phyloP scores from a whole-genome alignment of 2,888 invertebrate genomes.

The Idaea straminata region DNA sequence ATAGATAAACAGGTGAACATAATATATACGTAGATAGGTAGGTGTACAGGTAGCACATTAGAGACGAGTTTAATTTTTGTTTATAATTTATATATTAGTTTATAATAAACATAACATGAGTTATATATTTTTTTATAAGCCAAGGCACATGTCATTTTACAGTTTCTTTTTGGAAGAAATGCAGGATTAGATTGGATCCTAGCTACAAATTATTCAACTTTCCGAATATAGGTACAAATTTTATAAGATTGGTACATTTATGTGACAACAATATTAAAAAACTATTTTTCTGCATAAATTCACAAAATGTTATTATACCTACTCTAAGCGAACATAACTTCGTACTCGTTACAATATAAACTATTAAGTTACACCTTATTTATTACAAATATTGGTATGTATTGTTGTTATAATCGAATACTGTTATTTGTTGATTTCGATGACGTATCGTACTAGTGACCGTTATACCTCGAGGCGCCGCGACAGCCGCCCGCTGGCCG shows the following conservation, averaged over 20 bases:
- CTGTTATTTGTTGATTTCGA: slow-evolving; percentile 29
- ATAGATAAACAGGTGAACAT: too few relatives aligned
- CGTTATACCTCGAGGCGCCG: neutral
- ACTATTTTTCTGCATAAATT: slow-evolving; percentile 79
- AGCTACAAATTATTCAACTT: slow-evolving; percentile 79
- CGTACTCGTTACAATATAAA: slow-evolving; percentile 69
- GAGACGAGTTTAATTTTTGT: slow-evolving; percentile 45
- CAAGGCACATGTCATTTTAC: slow-evolving; percentile 76
- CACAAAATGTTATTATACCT: slow-evolving; percentile 73
- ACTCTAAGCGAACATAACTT: slow-evolving; percentile 77
- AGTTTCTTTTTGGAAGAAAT: slow-evolving; percentile 71
- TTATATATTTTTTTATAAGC: slow-evolving; percentile 69
- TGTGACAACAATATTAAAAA: slow-evolving; percentile 80
- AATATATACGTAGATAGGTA: neutral
- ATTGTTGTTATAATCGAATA: slow-evolving; percentile 41
- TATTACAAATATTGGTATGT: slow-evolving; percentile 63
- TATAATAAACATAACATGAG: slow-evolving; percentile 64
- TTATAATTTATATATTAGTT: slow-evolving; percentile 45
- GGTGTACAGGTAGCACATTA: slow-evolving; percentile 53
- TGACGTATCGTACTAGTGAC: slow-evolving; percentile 10
- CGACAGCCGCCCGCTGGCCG: neutral
- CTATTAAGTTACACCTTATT: slow-evolving; percentile 73
- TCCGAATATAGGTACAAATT: slow-evolving; percentile 79
- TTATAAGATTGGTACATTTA: slow-evolving; percentile 79
- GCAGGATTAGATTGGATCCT: slow-evolving; percentile 78